These are phyloP conservation scores for Ptyas mucosa DNA, from an alignment of 2,113 vertebrate species.

Conservation along the genomic window DNA sequence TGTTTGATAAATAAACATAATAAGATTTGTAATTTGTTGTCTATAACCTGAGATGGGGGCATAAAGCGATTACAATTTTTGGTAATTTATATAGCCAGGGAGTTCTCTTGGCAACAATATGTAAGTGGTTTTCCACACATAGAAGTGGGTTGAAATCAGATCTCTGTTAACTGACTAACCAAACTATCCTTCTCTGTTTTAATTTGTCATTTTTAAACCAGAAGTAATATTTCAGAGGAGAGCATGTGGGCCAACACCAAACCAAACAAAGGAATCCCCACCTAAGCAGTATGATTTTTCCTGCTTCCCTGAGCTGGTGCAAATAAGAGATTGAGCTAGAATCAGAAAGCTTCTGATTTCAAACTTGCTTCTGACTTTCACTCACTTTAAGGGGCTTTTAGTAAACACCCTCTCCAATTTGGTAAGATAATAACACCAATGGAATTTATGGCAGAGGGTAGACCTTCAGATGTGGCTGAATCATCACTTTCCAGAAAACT, in stretches of 20 bases:
- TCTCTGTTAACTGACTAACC: neutral
- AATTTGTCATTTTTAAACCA: neutral
- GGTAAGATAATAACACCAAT: neutral
- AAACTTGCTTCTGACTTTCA: neutral
- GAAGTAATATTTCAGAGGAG: neutral
- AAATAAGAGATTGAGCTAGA: neutral
- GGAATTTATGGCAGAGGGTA: neutral
- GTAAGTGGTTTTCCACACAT: neutral
- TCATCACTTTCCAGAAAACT: neutral
- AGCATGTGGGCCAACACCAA: neutral
- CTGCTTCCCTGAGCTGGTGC: neutral
- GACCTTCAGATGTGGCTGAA: neutral
- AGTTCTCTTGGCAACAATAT: neutral
- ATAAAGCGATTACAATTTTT: neutral
- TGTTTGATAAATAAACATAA: neutral
- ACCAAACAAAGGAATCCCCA: neutral
- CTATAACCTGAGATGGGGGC: neutral
- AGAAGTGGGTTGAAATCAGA: neutral
- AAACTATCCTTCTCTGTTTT: neutral
- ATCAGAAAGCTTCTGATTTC: neutral
- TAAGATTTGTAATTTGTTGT: neutral
- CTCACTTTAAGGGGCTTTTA: neutral
- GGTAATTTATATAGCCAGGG: neutral
- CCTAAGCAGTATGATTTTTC: neutral
- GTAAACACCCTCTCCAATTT: neutral